These are phyloP conservation scores for Drosophila jambulina DNA, from an alignment of 1,140 invertebrate species.

Conservation along the genomic window DNA sequence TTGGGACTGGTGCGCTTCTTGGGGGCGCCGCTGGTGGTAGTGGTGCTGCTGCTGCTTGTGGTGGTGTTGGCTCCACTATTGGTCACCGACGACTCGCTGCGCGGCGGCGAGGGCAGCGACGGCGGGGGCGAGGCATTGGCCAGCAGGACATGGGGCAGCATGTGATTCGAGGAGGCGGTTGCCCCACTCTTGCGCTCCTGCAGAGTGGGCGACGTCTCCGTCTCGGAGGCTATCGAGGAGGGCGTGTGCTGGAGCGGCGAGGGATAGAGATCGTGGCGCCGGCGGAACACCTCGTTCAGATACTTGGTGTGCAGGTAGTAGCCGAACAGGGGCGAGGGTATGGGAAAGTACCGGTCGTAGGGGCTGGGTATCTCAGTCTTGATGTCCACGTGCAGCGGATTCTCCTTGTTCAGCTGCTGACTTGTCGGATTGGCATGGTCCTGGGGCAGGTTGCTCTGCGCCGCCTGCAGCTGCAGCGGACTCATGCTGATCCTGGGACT, in stretches of 20 bases:
- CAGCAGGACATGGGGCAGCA: constrained; percentile 47
- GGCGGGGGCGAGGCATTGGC: constrained; percentile 72
- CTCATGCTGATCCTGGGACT: constrained; percentile 82
- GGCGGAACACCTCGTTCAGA: constrained; percentile 89
- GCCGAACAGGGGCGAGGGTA: constrained; percentile 89
- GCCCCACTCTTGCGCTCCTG: constrained; percentile 37
- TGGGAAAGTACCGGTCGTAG: constrained; percentile 87
- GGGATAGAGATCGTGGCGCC: constrained; percentile 91
- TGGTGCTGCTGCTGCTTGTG: constrained; percentile 6
- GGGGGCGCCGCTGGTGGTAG: constrained; percentile 5
- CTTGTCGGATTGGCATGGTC: constrained; percentile 21
- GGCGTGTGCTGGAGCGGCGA: constrained; percentile 81
- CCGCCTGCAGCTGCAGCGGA: constrained; percentile 65
- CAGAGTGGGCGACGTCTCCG: constrained; percentile 69
- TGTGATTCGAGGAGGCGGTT: constrained; percentile 26
- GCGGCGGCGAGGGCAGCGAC: constrained; percentile 80
- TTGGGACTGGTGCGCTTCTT: constrained; percentile 54
- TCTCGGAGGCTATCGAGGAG: constrained; percentile 76
- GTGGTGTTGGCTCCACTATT: constrained; percentile 17
- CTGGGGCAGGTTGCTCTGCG: constrained; percentile 22
- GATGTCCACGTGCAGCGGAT: constrained; percentile 86
- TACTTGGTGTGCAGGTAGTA: constrained; percentile 91
- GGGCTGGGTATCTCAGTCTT: constrained; percentile 86
- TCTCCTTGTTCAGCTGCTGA: constrained; percentile 78
- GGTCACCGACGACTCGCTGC: constrained; percentile 74